Evolutionary conservation across 2,888 invertebrate species (phyloP).

Genomic region (Nephrotoma flavescens): DNA sequence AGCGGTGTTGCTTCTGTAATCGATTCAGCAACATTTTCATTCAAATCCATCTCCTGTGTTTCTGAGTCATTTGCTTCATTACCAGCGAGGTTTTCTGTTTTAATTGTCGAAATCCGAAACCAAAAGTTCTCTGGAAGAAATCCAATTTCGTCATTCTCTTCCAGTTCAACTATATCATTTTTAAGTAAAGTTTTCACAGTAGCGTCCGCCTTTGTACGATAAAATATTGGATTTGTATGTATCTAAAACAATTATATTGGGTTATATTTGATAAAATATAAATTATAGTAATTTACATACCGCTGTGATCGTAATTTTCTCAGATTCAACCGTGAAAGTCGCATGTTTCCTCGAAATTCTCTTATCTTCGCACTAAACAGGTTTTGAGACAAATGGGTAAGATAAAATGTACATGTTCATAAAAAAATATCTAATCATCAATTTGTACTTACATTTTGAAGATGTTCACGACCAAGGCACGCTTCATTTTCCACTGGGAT

Average conservation of each 20-base stretch:
- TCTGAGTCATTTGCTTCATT: neutral
- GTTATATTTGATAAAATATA: neutral
- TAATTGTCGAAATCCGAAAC: neutral
- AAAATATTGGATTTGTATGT: neutral
- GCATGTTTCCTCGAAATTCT: neutral
- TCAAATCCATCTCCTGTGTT: neutral
- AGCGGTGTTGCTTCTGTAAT: neutral
- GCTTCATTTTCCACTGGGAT: neutral
- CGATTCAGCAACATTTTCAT: neutral
- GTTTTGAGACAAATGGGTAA: neutral
- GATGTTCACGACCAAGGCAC: neutral
- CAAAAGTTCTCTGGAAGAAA: neutral
- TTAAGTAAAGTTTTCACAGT: neutral
- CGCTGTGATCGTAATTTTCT: neutral
- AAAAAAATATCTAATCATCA: neutral
- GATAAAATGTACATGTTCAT: neutral
- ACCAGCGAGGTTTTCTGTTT: neutral
- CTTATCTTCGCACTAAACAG: conserved; percentile 1
- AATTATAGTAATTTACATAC: neutral
- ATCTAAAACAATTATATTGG: neutral
- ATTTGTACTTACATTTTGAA: neutral
- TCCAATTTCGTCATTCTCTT: neutral
- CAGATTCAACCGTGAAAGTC: neutral
- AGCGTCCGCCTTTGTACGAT: neutral
- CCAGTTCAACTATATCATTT: neutral